phyloP scores from a whole-genome alignment of 2,113 vertebrate genomes.

The Progne subis region DNA sequence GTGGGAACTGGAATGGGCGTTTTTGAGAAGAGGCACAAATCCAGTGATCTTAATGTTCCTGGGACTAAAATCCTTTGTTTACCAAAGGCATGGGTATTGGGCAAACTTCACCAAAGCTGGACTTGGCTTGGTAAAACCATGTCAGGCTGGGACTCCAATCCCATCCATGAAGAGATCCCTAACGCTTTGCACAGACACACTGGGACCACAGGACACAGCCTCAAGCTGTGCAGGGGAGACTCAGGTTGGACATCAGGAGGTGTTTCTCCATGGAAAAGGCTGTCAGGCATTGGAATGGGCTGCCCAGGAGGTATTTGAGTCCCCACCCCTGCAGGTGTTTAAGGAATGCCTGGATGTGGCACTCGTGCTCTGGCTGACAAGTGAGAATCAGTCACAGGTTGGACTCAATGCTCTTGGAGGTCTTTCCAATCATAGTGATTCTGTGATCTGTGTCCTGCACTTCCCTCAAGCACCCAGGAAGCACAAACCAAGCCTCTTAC shows the following conservation, averaged over 20 bases:
- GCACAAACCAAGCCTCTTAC: slow-evolving; percentile 61
- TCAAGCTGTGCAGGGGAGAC: background rate
- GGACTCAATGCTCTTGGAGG: background rate
- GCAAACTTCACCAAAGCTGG: background rate
- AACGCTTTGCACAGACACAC: background rate
- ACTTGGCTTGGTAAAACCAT: background rate
- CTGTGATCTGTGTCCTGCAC: background rate
- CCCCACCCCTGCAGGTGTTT: background rate
- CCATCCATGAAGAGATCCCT: background rate
- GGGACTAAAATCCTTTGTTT: background rate
- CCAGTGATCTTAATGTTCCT: background rate
- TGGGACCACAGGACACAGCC: background rate
- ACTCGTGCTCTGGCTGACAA: background rate
- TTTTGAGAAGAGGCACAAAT: background rate
- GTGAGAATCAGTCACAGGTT: background rate
- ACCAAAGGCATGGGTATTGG: background rate
- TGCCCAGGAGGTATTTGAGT: background rate
- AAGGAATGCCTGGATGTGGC: background rate
- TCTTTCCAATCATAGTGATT: background rate
- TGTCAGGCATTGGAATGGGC: background rate
- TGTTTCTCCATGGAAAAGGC: background rate
- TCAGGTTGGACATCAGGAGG: background rate
- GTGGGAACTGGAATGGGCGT: background rate
- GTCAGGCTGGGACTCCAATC: background rate
- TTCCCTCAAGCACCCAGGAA: background rate